These are phyloP conservation scores for Myiozetetes cayanensis DNA, from an alignment of 2,113 vertebrate genomes.

Conservation along the genomic window DNA sequence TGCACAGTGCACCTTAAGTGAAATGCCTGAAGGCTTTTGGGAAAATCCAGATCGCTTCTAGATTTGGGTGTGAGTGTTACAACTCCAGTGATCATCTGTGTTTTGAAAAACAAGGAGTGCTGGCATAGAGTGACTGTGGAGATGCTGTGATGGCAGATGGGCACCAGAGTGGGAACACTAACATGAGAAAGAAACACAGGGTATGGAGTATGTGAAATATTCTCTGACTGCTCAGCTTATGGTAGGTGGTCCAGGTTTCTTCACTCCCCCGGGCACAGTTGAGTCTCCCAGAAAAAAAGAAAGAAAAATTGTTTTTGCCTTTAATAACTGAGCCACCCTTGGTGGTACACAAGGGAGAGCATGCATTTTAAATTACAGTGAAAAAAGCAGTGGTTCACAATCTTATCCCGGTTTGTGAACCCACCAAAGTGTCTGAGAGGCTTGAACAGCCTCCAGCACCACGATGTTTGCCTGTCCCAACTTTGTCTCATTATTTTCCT, in stretches of 20 bases:
- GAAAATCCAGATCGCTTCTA: neutral
- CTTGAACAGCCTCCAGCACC: slow-evolving; percentile 59
- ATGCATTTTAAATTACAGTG: slow-evolving; percentile 56
- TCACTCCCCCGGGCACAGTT: neutral
- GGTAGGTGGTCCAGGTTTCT: slow-evolving; percentile 61
- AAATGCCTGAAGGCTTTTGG: neutral
- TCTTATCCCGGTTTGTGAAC: slow-evolving; percentile 59
- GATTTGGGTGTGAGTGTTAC: neutral
- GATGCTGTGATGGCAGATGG: neutral
- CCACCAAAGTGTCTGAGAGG: slow-evolving; percentile 43
- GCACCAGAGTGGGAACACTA: neutral
- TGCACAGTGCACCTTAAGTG: neutral
- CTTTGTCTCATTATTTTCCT: slow-evolving; percentile 50
- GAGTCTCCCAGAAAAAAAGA: neutral
- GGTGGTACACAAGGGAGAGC: slow-evolving; percentile 21
- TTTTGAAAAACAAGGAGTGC: neutral
- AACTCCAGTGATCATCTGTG: neutral
- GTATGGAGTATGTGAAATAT: neutral
- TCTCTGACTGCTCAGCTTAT: neutral
- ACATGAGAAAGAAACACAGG: neutral
- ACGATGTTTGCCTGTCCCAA: slow-evolving; percentile 45
- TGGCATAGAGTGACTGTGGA: neutral
- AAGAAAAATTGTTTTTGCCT: slow-evolving; percentile 1
- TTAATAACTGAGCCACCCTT: slow-evolving; percentile 50
- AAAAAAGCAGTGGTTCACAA: slow-evolving; percentile 18